phyloP scores from a whole-genome alignment of 2,797 vertebrate genomes.

The Mus spretus region DNA sequence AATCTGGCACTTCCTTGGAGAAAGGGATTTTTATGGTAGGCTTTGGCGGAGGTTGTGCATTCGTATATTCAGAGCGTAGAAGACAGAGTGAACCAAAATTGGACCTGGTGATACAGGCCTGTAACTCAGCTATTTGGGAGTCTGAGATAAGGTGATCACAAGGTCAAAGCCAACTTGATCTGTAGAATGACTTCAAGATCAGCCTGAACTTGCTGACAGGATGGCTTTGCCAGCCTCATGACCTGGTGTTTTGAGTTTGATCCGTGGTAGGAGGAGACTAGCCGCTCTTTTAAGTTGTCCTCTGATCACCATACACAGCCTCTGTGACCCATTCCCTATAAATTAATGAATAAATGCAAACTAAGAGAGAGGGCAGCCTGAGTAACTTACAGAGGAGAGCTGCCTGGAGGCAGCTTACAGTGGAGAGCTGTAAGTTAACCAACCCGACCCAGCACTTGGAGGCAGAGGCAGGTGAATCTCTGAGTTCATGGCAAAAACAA shows the following conservation, averaged over 20 bases:
- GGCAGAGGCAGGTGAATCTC: background rate
- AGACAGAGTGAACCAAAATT: background rate
- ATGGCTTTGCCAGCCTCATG: background rate
- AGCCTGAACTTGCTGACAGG: background rate
- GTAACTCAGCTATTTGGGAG: background rate
- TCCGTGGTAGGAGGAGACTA: background rate
- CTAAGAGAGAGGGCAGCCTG: background rate
- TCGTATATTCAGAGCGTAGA: background rate
- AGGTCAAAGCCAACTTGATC: background rate
- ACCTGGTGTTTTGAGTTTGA: background rate
- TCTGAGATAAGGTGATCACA: background rate
- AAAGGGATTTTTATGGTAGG: conserved; percentile 27
- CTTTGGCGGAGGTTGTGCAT: conserved; percentile 11
- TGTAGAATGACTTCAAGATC: background rate
- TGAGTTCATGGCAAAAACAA: background rate
- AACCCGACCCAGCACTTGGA: background rate
- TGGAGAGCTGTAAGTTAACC: background rate
- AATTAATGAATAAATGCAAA: background rate
- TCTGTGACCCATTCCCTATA: background rate
- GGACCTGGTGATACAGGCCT: background rate
- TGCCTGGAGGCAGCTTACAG: background rate
- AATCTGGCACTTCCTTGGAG: conserved; percentile 32
- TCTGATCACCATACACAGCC: background rate
- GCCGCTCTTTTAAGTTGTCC: background rate
- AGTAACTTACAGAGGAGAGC: background rate